phyloP scores from a whole-genome alignment of 1,140 invertebrate genomes.

The Aphelinus certus region DNA sequence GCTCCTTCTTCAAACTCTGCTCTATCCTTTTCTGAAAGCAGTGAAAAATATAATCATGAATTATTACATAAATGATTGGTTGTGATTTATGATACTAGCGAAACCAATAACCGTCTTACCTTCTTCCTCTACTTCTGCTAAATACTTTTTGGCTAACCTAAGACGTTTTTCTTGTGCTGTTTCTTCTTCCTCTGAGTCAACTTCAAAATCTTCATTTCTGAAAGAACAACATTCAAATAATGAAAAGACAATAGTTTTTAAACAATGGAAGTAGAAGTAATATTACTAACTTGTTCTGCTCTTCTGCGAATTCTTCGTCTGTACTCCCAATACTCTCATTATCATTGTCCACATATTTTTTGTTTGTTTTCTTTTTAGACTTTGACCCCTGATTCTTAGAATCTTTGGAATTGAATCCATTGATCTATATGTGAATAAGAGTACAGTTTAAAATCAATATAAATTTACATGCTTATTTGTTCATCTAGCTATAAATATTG shows the following conservation, averaged over 20 bases:
- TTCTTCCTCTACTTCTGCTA: slow-evolving; percentile 85
- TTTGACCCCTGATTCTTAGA: slow-evolving; percentile 30
- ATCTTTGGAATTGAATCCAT: slow-evolving; percentile 39
- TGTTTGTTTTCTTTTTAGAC: slow-evolving; percentile 5
- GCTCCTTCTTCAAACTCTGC: slow-evolving; percentile 75
- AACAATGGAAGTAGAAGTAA: background rate
- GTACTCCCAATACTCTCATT: slow-evolving; percentile 59
- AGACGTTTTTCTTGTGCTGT: slow-evolving; percentile 91
- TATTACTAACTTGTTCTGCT: slow-evolving; percentile 40
- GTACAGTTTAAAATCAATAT: slow-evolving; percentile 15
- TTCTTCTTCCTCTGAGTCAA: slow-evolving; percentile 74
- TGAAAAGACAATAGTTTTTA: slow-evolving; percentile 17
- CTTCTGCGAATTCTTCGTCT: slow-evolving; percentile 59
- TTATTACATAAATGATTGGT: slow-evolving; percentile 10
- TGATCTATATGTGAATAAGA: slow-evolving; percentile 36
- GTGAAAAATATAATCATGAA: background rate
- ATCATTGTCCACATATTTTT: slow-evolving; percentile 37
- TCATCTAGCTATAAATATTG: no score
- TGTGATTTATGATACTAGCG: background rate
- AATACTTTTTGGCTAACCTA: slow-evolving; percentile 86
- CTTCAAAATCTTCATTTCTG: slow-evolving; percentile 46
- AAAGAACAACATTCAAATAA: slow-evolving; percentile 20
- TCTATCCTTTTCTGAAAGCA: slow-evolving; percentile 72
- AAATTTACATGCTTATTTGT: no score
- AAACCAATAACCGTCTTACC: slow-evolving; percentile 55